phyloP scores from a whole-genome alignment of 2,113 vertebrate species.

The Dascyllus trimaculatus region DNA sequence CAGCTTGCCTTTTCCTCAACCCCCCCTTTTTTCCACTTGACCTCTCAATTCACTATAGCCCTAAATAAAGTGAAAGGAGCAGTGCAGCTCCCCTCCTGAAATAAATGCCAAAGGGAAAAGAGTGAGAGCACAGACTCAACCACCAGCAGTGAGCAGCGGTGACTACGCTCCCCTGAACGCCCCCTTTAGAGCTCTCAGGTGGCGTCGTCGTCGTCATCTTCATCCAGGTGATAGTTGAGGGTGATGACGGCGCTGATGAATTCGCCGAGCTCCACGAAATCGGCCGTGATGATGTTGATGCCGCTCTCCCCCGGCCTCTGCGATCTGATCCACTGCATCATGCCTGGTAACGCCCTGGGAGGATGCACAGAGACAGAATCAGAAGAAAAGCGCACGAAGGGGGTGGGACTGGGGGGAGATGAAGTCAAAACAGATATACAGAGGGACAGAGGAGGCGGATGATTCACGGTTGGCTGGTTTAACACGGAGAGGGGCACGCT shows the following conservation, averaged over 20 bases:
- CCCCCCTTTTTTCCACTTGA: slow-evolving; percentile 21
- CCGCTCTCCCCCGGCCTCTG: slow-evolving; percentile 96
- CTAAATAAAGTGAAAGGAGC: slow-evolving; percentile 86
- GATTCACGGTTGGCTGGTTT: slow-evolving; percentile 43
- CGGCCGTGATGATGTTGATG: slow-evolving; percentile 97
- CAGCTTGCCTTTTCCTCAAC: slow-evolving; percentile 32
- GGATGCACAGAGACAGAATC: slow-evolving; percentile 29
- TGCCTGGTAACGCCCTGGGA: slow-evolving; percentile 92
- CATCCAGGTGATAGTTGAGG: slow-evolving; percentile 95
- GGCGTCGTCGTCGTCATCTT: slow-evolving; percentile 91
- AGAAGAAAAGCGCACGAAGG: not conserved
- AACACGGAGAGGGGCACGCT: slow-evolving; percentile 16
- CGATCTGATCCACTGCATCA: slow-evolving; percentile 97
- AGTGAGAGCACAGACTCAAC: slow-evolving; percentile 77
- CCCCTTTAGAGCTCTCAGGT: slow-evolving; percentile 86
- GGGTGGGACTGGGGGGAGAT: not conserved
- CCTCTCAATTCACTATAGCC: slow-evolving; percentile 76
- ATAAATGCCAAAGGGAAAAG: slow-evolving; percentile 79
- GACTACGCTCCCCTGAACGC: slow-evolving; percentile 68
- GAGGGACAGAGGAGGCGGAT: slow-evolving; percentile 5
- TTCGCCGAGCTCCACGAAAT: slow-evolving; percentile 98
- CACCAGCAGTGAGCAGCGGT: slow-evolving; percentile 9
- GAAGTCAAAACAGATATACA: slow-evolving; percentile 19
- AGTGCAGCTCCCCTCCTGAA: slow-evolving; percentile 77
- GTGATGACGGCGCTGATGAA: slow-evolving; percentile 98